Conservation (phyloP, 2,888 invertebrate genomes). For the Caprella mutica region DNA sequence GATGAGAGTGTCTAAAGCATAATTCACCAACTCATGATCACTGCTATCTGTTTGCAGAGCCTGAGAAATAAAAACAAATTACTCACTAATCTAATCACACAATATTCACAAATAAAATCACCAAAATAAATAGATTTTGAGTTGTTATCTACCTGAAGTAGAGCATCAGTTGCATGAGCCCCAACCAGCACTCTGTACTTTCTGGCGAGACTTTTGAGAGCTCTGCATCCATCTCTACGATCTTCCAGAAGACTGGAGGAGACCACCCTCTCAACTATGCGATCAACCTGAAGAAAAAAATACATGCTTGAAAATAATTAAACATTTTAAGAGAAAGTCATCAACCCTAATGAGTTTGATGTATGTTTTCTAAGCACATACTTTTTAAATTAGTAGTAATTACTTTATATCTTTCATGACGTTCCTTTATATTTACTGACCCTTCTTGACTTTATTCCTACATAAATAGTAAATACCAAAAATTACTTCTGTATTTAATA, state of each 20-base stretch:
- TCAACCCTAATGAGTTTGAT: too few species aligned
- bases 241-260: slow-evolving; percentile 90
- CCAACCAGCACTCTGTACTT: slow-evolving; percentile 94
- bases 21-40: slow-evolving; percentile 82
- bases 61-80: slow-evolving; percentile 44
- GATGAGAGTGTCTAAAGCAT: slow-evolving; percentile 81
- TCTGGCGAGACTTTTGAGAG: slow-evolving; percentile 76
- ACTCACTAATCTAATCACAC: not conserved
- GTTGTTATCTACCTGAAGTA: slow-evolving; percentile 39
- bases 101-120: not conserved
- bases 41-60: slow-evolving; percentile 77
- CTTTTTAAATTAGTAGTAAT: too few species aligned
- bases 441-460: too few species aligned
- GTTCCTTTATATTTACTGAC: too few species aligned
- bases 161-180: slow-evolving; percentile 70
- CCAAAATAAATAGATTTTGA: not conserved
- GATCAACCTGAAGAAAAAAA: slow-evolving; percentile 59
- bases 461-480: too few species aligned
- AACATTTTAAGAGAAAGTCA: not conserved
- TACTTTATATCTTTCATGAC: too few species aligned
- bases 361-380: too few species aligned
- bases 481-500: too few species aligned
- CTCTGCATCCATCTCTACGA: slow-evolving; percentile 88
- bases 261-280: slow-evolving; percentile 79
- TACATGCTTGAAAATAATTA: slow-evolving; percentile 1